These are phyloP conservation scores for Solea solea DNA, from an alignment of 2,113 vertebrate genomes.

Conservation along the genomic window DNA sequence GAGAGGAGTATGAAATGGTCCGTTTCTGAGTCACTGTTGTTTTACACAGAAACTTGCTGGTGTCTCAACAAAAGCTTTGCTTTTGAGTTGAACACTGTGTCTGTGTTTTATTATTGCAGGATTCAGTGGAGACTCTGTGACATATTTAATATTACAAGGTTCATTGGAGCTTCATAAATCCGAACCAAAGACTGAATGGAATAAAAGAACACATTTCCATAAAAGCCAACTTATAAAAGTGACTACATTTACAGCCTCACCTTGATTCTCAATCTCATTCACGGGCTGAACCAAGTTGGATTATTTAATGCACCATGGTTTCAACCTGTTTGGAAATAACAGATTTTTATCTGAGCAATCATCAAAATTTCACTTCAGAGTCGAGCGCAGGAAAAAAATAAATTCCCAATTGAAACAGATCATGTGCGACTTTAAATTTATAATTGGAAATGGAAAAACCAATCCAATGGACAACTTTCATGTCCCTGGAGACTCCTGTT, in stretches of 20 bases:
- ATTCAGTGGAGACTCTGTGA: background rate
- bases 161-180: slow-evolving; percentile 5
- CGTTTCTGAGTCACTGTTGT: background rate
- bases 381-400: no score
- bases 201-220: slow-evolving; percentile 17
- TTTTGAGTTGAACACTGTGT: background rate
- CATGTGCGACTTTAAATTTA: no score
- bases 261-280: background rate
- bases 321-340: background rate
- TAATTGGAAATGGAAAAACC: no score
- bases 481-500: no score
- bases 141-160: slow-evolving; percentile 7
- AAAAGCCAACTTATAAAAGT: slow-evolving; percentile 8
- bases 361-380: no score
- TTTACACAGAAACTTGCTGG: background rate
- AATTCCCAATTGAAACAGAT: no score
- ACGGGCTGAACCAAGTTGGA: background rate
- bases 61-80: background rate
- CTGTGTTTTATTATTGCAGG: background rate
- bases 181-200: background rate
- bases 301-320: background rate
- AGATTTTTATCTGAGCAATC: no score
- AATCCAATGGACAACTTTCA: no score
- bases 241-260: slow-evolving; percentile 1
- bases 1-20: no score